These are phyloP conservation scores for Rhynchopsitta pachyrhyncha DNA, from an alignment of 2,113 vertebrate species.

Conservation along the genomic window DNA sequence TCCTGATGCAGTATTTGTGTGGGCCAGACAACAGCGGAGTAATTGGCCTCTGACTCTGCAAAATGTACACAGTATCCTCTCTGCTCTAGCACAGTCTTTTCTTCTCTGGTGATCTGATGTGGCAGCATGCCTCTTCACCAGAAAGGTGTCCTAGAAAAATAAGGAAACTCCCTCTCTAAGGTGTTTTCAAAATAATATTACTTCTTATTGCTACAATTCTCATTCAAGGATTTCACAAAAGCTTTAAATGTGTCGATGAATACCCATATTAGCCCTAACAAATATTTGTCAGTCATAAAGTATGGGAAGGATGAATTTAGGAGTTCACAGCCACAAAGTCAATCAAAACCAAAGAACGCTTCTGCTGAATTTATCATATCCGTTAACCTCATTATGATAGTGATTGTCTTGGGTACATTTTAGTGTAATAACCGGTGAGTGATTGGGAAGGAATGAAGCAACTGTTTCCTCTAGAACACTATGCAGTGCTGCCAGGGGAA, in stretches of 20 bases:
- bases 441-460: constrained; percentile 46
- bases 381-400: constrained; percentile 66
- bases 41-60: constrained; percentile 20
- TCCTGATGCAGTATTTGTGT: background rate
- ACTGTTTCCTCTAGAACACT: constrained; percentile 52
- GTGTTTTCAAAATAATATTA: constrained; percentile 43
- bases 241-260: background rate
- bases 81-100: background rate
- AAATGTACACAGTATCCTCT: constrained; percentile 2
- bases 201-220: constrained; percentile 26
- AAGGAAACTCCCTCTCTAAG: constrained; percentile 55
- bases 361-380: constrained; percentile 63
- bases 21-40: background rate
- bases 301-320: constrained; percentile 2
- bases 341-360: constrained; percentile 39
- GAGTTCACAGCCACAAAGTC: constrained; percentile 38
- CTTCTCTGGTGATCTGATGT: constrained; percentile 61
- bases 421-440: constrained; percentile 58
- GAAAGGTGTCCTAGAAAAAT: constrained; percentile 66
- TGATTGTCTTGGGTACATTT: constrained; percentile 63
- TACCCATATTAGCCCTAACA: constrained; percentile 16
- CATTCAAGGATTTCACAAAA: constrained; percentile 24
- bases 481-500: constrained; percentile 29
- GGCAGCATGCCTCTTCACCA: constrained; percentile 57
- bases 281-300: constrained; percentile 4